Evolutionary conservation across 2,888 invertebrate genomes (phyloP).

Genomic region (Macrophya annulata): DNA sequence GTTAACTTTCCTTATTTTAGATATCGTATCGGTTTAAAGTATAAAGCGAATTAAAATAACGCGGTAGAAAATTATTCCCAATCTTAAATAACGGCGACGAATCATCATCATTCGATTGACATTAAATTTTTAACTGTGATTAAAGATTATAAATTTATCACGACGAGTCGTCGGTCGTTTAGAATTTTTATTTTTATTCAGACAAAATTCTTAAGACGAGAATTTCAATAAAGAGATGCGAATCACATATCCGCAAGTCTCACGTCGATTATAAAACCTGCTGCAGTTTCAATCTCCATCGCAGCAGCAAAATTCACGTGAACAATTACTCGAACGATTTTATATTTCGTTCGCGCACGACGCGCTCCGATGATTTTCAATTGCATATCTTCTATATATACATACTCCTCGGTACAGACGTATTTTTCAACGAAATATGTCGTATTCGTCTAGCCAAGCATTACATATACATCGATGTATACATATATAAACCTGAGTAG

Average conservation of each 20-base stretch:
- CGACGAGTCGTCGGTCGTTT: neutral
- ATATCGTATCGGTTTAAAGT: neutral
- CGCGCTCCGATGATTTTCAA: conserved; percentile 18
- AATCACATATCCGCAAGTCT: conserved; percentile 3
- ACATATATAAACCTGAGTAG: neutral
- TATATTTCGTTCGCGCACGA: conserved; percentile 14
- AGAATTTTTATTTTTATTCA: too few species aligned
- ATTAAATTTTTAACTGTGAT: neutral
- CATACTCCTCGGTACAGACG: neutral
- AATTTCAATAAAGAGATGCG: neutral
- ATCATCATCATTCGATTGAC: neutral
- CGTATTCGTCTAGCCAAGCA: neutral
- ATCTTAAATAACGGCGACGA: too few species aligned
- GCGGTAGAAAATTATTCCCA: neutral
- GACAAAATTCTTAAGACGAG: neutral
- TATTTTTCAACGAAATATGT: neutral
- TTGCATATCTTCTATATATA: neutral
- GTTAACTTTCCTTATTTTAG: neutral
- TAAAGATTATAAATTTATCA: neutral
- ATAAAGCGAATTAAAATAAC: neutral
- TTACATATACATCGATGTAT: neutral
- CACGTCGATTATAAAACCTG: conserved; percentile 6
- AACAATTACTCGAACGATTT: conserved; percentile 28
- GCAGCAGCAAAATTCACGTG: neutral
- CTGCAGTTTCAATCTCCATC: neutral